A percentile compares a stretch with the other conserved stretches of the same genome.
phyloP scores from a whole-genome alignment of 2,888 invertebrate genomes.

The Rhorus exstirpatorius region DNA sequence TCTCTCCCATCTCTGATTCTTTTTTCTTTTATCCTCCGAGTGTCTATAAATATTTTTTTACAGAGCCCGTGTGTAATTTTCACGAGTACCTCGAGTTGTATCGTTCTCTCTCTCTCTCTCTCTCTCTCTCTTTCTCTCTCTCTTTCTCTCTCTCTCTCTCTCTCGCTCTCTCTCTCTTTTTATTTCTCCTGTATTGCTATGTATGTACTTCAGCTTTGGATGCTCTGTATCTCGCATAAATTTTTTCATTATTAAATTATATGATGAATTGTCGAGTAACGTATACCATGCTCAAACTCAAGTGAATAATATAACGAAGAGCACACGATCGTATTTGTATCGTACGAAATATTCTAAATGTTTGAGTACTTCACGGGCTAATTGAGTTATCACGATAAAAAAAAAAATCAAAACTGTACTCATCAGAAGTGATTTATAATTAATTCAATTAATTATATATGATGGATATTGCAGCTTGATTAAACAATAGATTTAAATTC shows the following conservation, averaged over 20 bases:
- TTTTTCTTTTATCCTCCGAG: constrained; percentile 9
- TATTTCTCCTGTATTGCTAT: not conserved
- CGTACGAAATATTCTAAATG: not conserved
- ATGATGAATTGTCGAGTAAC: constrained; percentile 1
- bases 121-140: not conserved
- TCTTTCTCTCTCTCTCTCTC: too few relatives aligned
- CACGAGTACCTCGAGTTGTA: constrained; percentile 7
- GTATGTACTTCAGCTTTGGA: constrained; percentile 5
- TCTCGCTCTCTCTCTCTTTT: too few relatives aligned
- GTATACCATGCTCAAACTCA: not conserved
- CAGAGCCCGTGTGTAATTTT: constrained; percentile 32
- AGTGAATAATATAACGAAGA: not conserved
- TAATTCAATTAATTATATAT: too few relatives aligned
- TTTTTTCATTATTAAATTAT: constrained; percentile 36
- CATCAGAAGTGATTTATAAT: too few relatives aligned
- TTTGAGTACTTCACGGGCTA: too few relatives aligned
- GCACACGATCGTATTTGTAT: not conserved
- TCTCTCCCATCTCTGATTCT: constrained; percentile 8
- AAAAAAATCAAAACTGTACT: too few relatives aligned
- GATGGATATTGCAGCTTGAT: too few relatives aligned
- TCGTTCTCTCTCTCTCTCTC: too few relatives aligned
- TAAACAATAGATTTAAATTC: too few relatives aligned
- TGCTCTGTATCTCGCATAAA: not conserved
- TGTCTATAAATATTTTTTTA: constrained; percentile 49
- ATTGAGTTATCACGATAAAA: not conserved